Percentiles rank a stretch among this genome's conserved stretches.
These are phyloP conservation scores for Papilio glaucus DNA, from an alignment of 1,140 invertebrate genomes.

Conservation along the genomic window DNA sequence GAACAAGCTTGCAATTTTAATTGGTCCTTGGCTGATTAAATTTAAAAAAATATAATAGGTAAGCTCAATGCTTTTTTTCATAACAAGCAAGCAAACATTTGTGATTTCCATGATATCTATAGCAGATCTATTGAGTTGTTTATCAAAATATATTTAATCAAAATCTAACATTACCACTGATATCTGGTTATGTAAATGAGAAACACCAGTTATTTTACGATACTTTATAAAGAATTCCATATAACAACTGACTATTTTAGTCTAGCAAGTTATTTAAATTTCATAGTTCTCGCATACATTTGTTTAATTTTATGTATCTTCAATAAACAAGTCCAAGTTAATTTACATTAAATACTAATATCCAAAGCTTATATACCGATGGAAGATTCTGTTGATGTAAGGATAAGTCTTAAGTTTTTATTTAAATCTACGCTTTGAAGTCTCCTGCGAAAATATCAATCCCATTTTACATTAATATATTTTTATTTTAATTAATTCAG, in stretches of 20 bases:
- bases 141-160: background rate
- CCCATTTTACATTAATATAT: background rate
- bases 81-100: no score
- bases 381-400: background rate
- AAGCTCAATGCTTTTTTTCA: no score
- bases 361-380: background rate
- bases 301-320: conserved; percentile 19
- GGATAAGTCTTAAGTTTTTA: background rate
- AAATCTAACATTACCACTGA: background rate
- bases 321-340: background rate
- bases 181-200: conserved; percentile 10
- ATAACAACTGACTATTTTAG: background rate
- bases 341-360: background rate
- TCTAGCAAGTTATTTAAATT: background rate
- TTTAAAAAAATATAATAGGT: no score
- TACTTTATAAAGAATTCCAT: conserved; percentile 17
- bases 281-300: background rate
- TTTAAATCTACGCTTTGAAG: background rate
- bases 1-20: no score
- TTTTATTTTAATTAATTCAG: no score
- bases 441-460: background rate
- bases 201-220: background rate
- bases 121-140: background rate
- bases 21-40: no score
- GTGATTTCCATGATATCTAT: background rate